Base-by-base conservation (phyloP, 2,888 invertebrate genomes). In the Alloscopus bannaensis region DNA sequence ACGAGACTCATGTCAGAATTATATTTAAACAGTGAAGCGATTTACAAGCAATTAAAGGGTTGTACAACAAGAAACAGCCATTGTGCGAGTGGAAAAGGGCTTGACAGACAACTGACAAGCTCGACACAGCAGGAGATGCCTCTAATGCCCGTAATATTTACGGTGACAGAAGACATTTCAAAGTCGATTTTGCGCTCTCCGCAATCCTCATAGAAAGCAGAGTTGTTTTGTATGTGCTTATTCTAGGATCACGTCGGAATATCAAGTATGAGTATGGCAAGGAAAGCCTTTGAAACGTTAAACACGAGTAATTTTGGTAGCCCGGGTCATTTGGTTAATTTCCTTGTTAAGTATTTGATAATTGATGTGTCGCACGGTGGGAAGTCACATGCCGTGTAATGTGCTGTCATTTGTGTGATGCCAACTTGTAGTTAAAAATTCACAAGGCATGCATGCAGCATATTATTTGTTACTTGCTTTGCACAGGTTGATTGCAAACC, bases 321-420 rank as follows among this genome's bases (percentile, higher is more conserved):
- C 24, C 22, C 16, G 24, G n/a, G 42, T 45, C 64, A 64, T 64
- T 64, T 64, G 22, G 22, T 36, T 52, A 66, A 66, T 64, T 50
- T 16, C 26, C 36, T 29, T 47, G 66, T 11, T 52, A 50, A 66
- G 66, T 66, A 50, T 66, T 28, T 66, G 22, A 66, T 66, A 66
- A 66, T 66, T 26, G 50, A 11, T 18, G 31, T 66, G 31, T 22
- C 52, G 29, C 66, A 36, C 52, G 16, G 66, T 50, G 22, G 50
- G 66, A 24, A 26, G 28, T n/a, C 64, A 40, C 20, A 60, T 36
- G 13, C 13, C 8, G 13, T 8, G 36, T 8, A 13, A 8, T 8
- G 13, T 36, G 6, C 36, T 36, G 36, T 8, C 36, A 36, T 8
- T 8, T 8, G 8, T 6, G 36, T 6, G 6, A 59, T 59, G 6